These are phyloP conservation scores for Petaurus breviceps DNA, from an alignment of 2,113 vertebrate genomes.

Conservation along the genomic window DNA sequence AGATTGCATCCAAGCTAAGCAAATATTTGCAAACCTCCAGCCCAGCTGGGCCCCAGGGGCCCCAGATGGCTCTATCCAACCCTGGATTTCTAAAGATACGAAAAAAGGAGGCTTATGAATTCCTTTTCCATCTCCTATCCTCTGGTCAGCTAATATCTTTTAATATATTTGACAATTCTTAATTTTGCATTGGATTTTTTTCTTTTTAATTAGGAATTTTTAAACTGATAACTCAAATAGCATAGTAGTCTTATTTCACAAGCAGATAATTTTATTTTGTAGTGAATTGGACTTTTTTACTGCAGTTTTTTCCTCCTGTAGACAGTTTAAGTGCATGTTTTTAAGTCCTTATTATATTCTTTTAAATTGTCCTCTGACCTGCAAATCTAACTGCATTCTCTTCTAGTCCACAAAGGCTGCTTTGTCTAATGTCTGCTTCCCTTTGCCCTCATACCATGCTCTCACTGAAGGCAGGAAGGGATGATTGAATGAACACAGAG, in stretches of 20 bases:
- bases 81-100: neutral
- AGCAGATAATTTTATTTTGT: neutral
- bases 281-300: neutral
- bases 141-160: neutral
- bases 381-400: neutral
- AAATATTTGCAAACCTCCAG: conserved; percentile 31
- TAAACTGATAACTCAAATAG: neutral
- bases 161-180: neutral
- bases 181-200: neutral
- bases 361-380: neutral
- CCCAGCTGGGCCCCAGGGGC: neutral
- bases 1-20: neutral
- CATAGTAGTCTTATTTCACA: neutral
- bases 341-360: neutral
- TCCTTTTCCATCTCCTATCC: neutral
- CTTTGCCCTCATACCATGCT: neutral
- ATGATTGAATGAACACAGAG: neutral
- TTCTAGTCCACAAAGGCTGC: neutral
- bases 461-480: neutral
- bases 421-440: conserved; percentile 23
- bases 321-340: neutral
- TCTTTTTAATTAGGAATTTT: conserved; percentile 11
- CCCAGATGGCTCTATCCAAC: neutral
- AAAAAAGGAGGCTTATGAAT: neutral
- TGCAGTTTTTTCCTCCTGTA: neutral